Conservation (phyloP, 2,113 vertebrate species). For the Siniperca chuatsi region DNA sequence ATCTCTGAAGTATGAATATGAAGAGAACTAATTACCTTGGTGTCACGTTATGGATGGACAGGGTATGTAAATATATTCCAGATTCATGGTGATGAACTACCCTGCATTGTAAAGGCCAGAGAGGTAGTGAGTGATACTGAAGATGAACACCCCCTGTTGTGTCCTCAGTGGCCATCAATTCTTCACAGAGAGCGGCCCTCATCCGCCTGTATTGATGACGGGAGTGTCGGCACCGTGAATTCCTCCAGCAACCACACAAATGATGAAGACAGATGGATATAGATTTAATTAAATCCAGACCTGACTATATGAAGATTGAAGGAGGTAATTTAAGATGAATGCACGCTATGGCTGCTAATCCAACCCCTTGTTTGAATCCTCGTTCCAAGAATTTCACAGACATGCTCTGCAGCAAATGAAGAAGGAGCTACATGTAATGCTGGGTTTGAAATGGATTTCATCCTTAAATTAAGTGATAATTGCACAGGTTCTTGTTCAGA, state of each 20-base stretch:
- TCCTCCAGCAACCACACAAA: slow-evolving; percentile 62
- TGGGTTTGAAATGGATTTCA: not conserved
- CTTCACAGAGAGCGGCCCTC: slow-evolving; percentile 69
- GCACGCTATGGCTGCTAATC: slow-evolving; percentile 54
- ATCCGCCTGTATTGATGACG: slow-evolving; percentile 69
- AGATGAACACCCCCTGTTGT: slow-evolving; percentile 74
- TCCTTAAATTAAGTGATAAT: not conserved
- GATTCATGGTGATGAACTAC: slow-evolving; percentile 77
- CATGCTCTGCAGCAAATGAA: slow-evolving; percentile 6
- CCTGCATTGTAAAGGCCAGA: slow-evolving; percentile 72
- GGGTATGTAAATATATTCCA: slow-evolving; percentile 71
- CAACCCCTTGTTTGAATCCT: slow-evolving; percentile 31
- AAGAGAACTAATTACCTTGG: slow-evolving; percentile 80
- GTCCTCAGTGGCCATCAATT: slow-evolving; percentile 77
- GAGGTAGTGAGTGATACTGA: slow-evolving; percentile 69
- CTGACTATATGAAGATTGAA: slow-evolving; percentile 81
- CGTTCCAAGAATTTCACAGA: not conserved
- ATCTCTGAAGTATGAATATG: slow-evolving; percentile 78
- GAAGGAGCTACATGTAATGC: not conserved
- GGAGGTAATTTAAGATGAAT: slow-evolving; percentile 75
- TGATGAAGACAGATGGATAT: slow-evolving; percentile 79
- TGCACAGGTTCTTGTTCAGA: not conserved
- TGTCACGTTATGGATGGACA: slow-evolving; percentile 75
- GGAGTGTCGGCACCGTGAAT: slow-evolving; percentile 28
- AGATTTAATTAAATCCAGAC: slow-evolving; percentile 79